Conservation (phyloP, 2,113 vertebrate genomes). For the Neolamprologus ventralis region DNA sequence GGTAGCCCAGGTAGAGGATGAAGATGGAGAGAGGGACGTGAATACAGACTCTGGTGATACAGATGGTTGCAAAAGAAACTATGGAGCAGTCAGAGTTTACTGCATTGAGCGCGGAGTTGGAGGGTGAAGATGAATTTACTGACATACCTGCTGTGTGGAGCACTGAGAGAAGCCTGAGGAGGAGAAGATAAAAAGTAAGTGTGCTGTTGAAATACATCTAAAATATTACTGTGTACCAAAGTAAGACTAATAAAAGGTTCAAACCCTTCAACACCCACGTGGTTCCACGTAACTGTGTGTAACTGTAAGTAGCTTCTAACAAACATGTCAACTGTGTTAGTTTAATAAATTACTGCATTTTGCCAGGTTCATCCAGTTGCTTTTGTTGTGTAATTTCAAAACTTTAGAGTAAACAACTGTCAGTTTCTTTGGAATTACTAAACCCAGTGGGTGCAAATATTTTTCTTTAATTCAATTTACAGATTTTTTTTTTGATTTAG, state of each 20-base stretch:
- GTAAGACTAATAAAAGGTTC: not conserved
- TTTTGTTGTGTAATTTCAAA: not conserved
- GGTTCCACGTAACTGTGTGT: not conserved
- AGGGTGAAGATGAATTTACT: not conserved
- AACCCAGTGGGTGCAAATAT: not conserved
- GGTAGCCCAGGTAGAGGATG: not conserved
- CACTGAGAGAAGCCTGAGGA: not conserved
- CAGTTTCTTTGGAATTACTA: not conserved
- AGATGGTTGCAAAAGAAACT: fast-evolving
- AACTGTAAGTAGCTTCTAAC: not conserved
- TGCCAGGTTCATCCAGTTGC: not conserved
- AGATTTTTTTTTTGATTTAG: not conserved
- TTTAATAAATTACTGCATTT: not conserved
- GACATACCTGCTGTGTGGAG: not conserved
- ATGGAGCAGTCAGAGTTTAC: not conserved
- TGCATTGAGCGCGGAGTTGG: not conserved
- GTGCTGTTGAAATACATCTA: not conserved
- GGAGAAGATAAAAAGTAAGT: not conserved
- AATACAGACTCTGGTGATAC: fast-evolving
- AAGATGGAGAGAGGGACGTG: not conserved
- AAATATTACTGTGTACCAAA: not conserved
- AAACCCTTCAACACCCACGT: not conserved
- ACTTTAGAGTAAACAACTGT: not conserved
- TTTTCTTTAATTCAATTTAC: not conserved
- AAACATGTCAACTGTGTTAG: not conserved